These are phyloP conservation scores for Dryococelus australis DNA, from an alignment of 2,888 invertebrate species.

Conservation along the genomic window DNA sequence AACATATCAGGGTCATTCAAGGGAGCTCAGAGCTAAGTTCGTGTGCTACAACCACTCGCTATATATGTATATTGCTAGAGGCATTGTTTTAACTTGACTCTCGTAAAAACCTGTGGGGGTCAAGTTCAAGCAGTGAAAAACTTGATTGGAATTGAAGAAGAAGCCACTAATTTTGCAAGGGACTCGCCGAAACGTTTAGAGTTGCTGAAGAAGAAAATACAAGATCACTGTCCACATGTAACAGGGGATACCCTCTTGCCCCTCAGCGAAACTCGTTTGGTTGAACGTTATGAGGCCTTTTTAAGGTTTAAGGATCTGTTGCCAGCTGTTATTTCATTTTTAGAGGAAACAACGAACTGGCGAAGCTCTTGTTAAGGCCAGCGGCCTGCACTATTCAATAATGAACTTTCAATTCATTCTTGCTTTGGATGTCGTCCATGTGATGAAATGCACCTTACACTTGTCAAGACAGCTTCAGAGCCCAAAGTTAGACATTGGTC, in stretches of 20 bases:
- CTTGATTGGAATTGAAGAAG: neutral
- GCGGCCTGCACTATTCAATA: too few species aligned
- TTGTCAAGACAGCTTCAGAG: too few species aligned
- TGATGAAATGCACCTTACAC: too few species aligned
- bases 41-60: neutral
- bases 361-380: too few species aligned
- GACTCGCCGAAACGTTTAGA: neutral
- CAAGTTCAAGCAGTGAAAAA: neutral
- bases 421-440: too few species aligned
- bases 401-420: too few species aligned
- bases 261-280: too few species aligned
- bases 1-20: slow-evolving; percentile 17
- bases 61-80: neutral
- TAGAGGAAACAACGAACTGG: neutral
- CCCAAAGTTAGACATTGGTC: too few species aligned
- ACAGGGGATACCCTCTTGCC: neutral
- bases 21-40: slow-evolving; percentile 13
- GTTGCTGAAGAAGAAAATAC: neutral
- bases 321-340: neutral
- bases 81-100: neutral
- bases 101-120: slow-evolving; percentile 3
- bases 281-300: too few species aligned
- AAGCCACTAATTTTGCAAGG: neutral
- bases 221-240: neutral
- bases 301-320: neutral